Conservation (phyloP, 2,888 invertebrate genomes). For the Dasypogon diadema region DNA sequence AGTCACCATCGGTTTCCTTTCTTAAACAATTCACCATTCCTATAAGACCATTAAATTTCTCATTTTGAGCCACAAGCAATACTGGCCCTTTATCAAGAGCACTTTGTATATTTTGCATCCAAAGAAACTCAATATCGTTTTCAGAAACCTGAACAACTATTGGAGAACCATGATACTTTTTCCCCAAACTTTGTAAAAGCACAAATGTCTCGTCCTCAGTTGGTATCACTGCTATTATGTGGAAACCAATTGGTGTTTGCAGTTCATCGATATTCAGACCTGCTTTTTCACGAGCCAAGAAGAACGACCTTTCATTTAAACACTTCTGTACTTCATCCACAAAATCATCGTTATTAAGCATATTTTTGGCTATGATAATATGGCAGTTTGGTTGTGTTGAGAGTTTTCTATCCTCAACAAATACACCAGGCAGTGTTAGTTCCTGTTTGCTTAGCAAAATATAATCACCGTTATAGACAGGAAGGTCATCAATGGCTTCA, state of each 20-base stretch:
- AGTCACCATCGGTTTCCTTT: conserved; percentile 81
- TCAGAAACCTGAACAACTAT: conserved; percentile 61
- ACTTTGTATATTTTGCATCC: conserved; percentile 63
- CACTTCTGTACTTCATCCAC: conserved; percentile 69
- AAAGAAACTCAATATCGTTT: conserved; percentile 61
- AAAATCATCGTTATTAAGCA: conserved; percentile 60
- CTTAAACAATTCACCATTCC: conserved; percentile 91
- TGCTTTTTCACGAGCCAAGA: conserved; percentile 73
- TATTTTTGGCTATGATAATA: conserved; percentile 62
- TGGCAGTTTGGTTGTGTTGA: conserved; percentile 63
- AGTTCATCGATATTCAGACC: conserved; percentile 68
- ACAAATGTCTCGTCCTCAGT: conserved; percentile 62
- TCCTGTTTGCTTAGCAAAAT: conserved; percentile 69
- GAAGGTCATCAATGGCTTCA: conserved; percentile 76
- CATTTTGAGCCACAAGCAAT: conserved; percentile 77
- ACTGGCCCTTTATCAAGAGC: conserved; percentile 64
- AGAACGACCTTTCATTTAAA: conserved; percentile 73
- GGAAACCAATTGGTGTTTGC: conserved; percentile 61
- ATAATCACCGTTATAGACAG: conserved; percentile 77
- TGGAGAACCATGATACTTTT: conserved; percentile 58
- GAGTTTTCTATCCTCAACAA: conserved; percentile 75
- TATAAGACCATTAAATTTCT: conserved; percentile 81
- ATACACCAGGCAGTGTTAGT: conserved; percentile 70
- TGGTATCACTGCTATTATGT: conserved; percentile 62
- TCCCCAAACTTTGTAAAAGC: conserved; percentile 62